Percentiles rank a stretch among this genome's conserved stretches.
These are phyloP conservation scores for Lepeophtheirus nordmannii DNA, from an alignment of 2,888 invertebrate species.

Conservation along the genomic window DNA sequence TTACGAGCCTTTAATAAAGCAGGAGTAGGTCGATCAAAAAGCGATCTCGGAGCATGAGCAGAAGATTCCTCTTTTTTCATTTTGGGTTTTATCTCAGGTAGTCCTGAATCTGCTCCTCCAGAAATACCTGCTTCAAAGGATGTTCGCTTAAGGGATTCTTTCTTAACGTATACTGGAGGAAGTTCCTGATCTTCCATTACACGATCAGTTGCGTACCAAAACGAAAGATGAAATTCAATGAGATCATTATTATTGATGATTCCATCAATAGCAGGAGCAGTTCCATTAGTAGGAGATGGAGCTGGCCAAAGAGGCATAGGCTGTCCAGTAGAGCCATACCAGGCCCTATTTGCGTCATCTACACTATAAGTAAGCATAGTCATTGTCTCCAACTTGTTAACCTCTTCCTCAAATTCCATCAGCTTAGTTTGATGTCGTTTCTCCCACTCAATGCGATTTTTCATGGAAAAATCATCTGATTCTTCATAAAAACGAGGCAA, in stretches of 20 bases:
- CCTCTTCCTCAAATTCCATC: constrained; percentile 30
- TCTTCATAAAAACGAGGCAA: neutral
- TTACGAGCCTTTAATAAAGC: constrained; percentile 60
- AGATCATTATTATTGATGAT: constrained; percentile 27
- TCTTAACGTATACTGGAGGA: constrained; percentile 62
- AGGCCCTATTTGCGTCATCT: constrained; percentile 16
- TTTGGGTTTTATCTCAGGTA: constrained; percentile 28
- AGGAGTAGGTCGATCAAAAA: constrained; percentile 63
- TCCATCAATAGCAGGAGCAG: neutral
- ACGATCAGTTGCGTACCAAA: constrained; percentile 54
- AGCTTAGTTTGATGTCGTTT: neutral
- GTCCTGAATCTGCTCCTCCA: constrained; percentile 21
- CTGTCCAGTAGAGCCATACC: constrained; percentile 20
- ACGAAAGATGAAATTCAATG: constrained; percentile 63
- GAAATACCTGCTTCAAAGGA: constrained; percentile 44
- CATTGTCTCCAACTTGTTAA: constrained; percentile 29
- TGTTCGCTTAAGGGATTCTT: constrained; percentile 51
- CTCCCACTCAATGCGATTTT: constrained; percentile 9
- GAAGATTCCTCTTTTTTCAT: constrained; percentile 45
- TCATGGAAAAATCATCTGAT: neutral
- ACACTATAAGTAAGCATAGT: constrained; percentile 7
- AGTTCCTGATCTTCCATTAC: constrained; percentile 61
- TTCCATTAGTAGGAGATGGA: constrained; percentile 1
- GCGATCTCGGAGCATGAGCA: constrained; percentile 57
- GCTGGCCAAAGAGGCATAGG: constrained; percentile 22